Conservation (phyloP, 2,888 invertebrate species). For the Lamellibrachia columna region DNA sequence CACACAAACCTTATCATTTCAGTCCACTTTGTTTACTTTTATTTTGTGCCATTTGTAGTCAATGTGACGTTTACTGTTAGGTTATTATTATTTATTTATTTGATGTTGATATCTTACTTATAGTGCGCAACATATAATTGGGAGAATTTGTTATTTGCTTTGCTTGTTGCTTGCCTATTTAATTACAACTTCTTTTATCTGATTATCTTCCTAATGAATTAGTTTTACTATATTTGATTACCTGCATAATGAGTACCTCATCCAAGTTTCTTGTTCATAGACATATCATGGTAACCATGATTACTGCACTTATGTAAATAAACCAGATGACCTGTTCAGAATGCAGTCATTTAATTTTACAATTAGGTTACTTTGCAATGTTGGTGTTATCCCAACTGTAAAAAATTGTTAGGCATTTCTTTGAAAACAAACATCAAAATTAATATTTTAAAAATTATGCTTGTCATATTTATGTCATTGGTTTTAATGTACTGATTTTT, state of each 20-base stretch:
- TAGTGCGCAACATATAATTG: background rate
- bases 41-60: constrained; percentile 11
- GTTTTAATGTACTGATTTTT: background rate
- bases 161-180: background rate
- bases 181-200: background rate
- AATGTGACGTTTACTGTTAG: background rate
- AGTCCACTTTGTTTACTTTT: background rate
- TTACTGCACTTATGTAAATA: background rate
- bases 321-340: background rate
- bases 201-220: background rate
- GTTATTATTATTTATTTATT: background rate
- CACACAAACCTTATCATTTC: background rate
- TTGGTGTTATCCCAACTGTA: background rate
- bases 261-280: background rate
- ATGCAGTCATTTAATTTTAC: background rate
- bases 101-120: background rate
- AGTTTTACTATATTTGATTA: no score
- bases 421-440: background rate
- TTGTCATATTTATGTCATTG: background rate
- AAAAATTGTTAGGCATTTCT: background rate
- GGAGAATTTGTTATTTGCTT: background rate
- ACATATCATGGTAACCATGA: background rate
- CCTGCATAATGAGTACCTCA: background rate
- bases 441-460: background rate
- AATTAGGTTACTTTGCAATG: background rate